Evolutionary conservation across 2,797 vertebrate genomes (phyloP).

Genomic region (Aselliscus stoliczkanus): DNA sequence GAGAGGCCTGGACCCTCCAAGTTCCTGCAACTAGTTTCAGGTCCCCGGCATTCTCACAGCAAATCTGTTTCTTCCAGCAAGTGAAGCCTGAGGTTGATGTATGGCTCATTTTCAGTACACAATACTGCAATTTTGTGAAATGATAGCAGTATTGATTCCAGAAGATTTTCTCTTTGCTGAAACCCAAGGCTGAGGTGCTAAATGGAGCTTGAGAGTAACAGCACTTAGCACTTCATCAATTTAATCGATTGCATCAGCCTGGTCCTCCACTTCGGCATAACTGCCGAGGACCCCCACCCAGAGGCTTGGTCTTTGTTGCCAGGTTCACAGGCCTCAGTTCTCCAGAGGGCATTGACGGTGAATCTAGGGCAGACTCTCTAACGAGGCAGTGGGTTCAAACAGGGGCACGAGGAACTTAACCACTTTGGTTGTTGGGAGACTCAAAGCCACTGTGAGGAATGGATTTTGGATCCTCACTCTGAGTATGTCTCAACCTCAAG

Average conservation of each 20-base stretch:
- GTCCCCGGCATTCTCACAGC: constrained; percentile 10
- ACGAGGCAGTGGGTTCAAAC: too few species aligned
- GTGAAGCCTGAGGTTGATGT: constrained; percentile 81
- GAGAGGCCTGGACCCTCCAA: background rate
- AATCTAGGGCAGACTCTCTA: background rate
- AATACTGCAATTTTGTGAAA: constrained; percentile 88
- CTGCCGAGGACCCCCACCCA: constrained; percentile 42
- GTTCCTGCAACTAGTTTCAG: constrained; percentile 41
- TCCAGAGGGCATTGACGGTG: background rate
- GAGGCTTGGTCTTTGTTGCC: background rate
- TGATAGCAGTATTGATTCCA: constrained; percentile 90
- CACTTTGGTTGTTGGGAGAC: background rate
- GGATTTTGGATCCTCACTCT: background rate
- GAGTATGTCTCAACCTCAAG: background rate
- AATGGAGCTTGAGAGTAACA: constrained; percentile 81
- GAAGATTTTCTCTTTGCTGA: constrained; percentile 86
- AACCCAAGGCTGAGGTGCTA: constrained; percentile 84
- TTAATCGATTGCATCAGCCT: constrained; percentile 73
- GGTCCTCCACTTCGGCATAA: constrained; percentile 60
- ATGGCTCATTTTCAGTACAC: constrained; percentile 84
- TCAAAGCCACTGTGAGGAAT: background rate
- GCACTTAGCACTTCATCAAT: constrained; percentile 82
- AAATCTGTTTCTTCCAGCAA: constrained; percentile 70
- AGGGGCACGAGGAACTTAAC: background rate
- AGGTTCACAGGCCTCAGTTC: background rate